Evolutionary conservation across 2,888 invertebrate species (phyloP), one percentile per base, ranked within the genome.

Genomic region (Yponomeuta cagnagella): DNA sequence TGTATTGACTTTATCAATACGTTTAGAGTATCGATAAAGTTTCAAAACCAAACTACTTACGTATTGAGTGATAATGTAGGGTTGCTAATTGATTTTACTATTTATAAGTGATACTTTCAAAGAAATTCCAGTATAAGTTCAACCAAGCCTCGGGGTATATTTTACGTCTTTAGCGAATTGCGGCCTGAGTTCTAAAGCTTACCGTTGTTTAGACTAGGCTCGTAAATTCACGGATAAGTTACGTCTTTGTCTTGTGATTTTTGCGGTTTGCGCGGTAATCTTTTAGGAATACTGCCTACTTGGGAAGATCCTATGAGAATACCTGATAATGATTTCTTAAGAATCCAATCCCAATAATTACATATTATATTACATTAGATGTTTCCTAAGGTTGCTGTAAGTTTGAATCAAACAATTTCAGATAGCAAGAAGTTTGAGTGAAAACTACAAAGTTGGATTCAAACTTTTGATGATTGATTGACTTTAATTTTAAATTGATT

Each of bases 141-240:
- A 2, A 58, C 52, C 52, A 33, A 72, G 73, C 67, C 71, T 72
- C 65, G 72, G 70, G 73, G 73, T 75, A 78, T 77, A 77, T 75
- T 75, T 78, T 75, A 76, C 73, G 74, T 72, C 74, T 74, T 73
- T 74, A 77, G 78, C 75, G 75, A 76, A 77, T 77, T 75, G 75
- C 74, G 73, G 15, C 68, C 72, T 73, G 73, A 70, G 52, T 72
- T 72, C 52, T 63, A 65, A 37, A 66, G 70, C 72, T 65, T 66
- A 71, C 58, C 43, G 70, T 48, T 58, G 52, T 58, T 58, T 58
- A 12, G 15, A 58, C 52, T 58, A 58, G 48, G 72, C 30, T 48
- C 63, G 30, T 63, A 43, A 37, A 15, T 63, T 69, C 30, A 52
- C 64, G 63, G 48, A 63, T 66, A 66, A 66, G 48, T 65, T 66